Evolutionary conservation across 2,797 vertebrate genomes (phyloP), one percentile per base, ranked within the genome.

Genomic region (Nothura maculosa): DNA sequence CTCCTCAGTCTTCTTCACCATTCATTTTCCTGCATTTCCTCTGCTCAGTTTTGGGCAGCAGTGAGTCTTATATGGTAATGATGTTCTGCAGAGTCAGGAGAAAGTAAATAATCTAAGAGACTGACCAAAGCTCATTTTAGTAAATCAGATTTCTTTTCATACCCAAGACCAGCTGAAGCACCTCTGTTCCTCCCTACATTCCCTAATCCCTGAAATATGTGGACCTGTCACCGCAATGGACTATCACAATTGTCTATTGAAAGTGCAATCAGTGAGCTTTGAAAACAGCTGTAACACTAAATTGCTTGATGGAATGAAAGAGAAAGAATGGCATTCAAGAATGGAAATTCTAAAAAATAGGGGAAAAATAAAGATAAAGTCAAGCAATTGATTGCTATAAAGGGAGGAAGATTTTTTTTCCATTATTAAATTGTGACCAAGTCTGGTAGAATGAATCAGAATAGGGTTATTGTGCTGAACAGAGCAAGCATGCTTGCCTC

Each of bases 11-110:
- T 28, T 90, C 66, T 43, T 48, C 45, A 60, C 22, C 62, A 55
- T 79, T 60, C 72, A 62, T 87, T 92, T 92, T 50, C 70, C 70
- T 78, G 47, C 50, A 45, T 58, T 54, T n/a, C 83, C 25, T 81
- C 50, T 76, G 34, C 28, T 91, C 90, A 66, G 3, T 58, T 68
- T 82, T 88, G n/a, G 28, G 16, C 34, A 73, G n/a, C 63, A 36
- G 22, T 45, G 61, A 88, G n/a, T 10, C 42, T 74, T 60, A 54
- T 58, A 84, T 85, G 42, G 57, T 38, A 70, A 80, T 80, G 42
- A 64, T 42, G 28, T 70, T 84, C 25, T 81, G 47, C 0, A 0
- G 61, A 70, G 79, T 55, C 5, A 3, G 34, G n/a, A 80, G 81
- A 81, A 45, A 88, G 18, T 24, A 54, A 28, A 77, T 74, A 52